Conservation (phyloP, 2,797 vertebrate genomes). For the Lepilemur ruficaudatus region DNA sequence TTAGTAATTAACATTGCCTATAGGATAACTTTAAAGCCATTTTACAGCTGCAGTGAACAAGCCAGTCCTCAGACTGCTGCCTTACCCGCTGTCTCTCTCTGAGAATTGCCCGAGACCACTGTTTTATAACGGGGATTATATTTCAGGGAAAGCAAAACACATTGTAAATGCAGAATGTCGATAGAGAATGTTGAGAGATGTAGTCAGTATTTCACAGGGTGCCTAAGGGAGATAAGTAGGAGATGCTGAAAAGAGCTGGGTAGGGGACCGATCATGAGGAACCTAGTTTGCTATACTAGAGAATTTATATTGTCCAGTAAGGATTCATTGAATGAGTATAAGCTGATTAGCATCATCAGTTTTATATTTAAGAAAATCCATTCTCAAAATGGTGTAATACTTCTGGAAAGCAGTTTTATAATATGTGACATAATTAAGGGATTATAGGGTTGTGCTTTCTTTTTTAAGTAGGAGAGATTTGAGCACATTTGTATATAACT, state of each 20-base stretch:
- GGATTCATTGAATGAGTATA: background rate
- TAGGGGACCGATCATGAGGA: background rate
- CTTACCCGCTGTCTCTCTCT: background rate
- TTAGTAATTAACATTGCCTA: background rate
- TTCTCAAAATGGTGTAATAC: slow-evolving; percentile 1
- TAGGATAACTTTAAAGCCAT: background rate
- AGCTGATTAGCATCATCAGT: background rate
- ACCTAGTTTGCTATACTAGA: background rate
- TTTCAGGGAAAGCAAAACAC: background rate
- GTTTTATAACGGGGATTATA: background rate
- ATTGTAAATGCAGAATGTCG: background rate
- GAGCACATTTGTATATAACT: background rate
- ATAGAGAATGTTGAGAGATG: background rate
- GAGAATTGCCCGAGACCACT: background rate
- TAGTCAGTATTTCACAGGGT: background rate
- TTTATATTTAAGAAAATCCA: slow-evolving; percentile 19
- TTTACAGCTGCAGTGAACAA: background rate
- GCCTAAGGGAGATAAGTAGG: background rate
- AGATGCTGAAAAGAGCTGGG: background rate
- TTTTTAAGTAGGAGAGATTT: slow-evolving; percentile 21
- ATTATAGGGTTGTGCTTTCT: background rate
- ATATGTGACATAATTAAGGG: background rate
- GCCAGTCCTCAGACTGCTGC: background rate
- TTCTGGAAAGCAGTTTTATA: background rate
- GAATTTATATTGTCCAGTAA: background rate